Conservation (phyloP, 1,140 invertebrate species). For the Octopus sinensis region DNA sequence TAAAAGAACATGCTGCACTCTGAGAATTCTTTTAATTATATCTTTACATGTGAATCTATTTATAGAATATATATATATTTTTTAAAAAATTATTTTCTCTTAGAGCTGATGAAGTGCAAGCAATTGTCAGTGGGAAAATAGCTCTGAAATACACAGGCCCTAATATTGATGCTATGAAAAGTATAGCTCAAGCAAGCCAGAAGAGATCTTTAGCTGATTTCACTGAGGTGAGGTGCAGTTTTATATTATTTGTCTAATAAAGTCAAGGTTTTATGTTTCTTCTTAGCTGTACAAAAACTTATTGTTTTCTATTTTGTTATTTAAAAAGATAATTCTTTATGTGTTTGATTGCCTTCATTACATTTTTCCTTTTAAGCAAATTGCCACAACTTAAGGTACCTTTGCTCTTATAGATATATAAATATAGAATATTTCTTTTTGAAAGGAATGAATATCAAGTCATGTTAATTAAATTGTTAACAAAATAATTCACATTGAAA, state of each 20-base stretch:
- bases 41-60: not conserved
- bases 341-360: too few relatives aligned
- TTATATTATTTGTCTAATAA: not conserved
- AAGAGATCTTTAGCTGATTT: constrained; percentile 95
- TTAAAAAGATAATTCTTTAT: too few relatives aligned
- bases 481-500: too few relatives aligned
- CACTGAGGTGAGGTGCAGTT: constrained; percentile 61
- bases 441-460: too few relatives aligned
- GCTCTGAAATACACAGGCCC: constrained; percentile 92
- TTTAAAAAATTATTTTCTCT: constrained; percentile 24
- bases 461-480: too few relatives aligned
- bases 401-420: too few relatives aligned
- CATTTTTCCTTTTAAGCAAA: too few relatives aligned
- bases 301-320: too few relatives aligned
- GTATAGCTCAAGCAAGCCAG: constrained; percentile 91
- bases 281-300: too few relatives aligned
- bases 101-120: constrained; percentile 89
- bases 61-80: not conserved
- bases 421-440: too few relatives aligned
- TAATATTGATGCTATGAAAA: constrained; percentile 97
- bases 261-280: not conserved
- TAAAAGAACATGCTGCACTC: not conserved
- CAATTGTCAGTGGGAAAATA: constrained; percentile 93
- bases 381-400: too few relatives aligned
- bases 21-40: not conserved